Evolutionary conservation across 2,113 vertebrate species (phyloP).

Genomic region (Phainopepla nitens): DNA sequence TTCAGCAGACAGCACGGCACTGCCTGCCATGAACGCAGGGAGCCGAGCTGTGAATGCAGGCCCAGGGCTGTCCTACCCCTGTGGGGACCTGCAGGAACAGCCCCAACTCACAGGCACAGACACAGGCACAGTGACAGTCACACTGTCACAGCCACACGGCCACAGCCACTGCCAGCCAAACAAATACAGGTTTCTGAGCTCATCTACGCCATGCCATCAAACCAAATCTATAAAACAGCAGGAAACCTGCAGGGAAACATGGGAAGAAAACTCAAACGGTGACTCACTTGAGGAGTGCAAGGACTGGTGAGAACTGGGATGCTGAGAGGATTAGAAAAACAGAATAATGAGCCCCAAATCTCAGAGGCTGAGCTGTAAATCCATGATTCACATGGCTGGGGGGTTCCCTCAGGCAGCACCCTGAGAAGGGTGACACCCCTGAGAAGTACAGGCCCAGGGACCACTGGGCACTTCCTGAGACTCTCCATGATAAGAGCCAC

Average conservation of each 20-base stretch:
- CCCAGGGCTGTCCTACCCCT: accelerated
- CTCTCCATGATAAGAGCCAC: neutral
- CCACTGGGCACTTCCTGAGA: neutral
- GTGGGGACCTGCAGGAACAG: neutral
- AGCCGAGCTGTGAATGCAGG: neutral
- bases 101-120: neutral
- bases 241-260: neutral
- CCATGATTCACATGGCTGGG: neutral
- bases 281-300: neutral
- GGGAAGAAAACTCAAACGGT: neutral
- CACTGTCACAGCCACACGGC: neutral
- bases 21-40: accelerated
- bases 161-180: neutral
- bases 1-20: neutral
- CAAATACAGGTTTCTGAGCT: neutral
- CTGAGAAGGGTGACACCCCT: too few species aligned
- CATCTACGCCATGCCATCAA: neutral
- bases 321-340: neutral
- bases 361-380: neutral
- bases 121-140: neutral
- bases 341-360: neutral
- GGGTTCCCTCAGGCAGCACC: neutral
- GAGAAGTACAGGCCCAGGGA: neutral
- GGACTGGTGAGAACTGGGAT: neutral
- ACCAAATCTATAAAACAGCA: neutral